phyloP scores from a whole-genome alignment of 2,888 invertebrate genomes.

The Heliconius charithonia region DNA sequence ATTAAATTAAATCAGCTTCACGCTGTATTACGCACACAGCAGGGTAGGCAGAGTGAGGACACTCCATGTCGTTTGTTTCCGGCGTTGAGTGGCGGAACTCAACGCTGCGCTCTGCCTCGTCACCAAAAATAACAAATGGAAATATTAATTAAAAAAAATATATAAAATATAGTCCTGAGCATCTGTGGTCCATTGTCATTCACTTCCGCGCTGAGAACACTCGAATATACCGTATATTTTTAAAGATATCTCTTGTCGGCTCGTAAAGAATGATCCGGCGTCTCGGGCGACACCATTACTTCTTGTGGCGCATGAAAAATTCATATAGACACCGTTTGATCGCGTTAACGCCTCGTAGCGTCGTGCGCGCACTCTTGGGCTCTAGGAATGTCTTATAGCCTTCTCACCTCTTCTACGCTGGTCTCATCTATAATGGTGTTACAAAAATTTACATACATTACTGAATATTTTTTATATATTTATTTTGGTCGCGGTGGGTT shows the following conservation, averaged over 20 bases:
- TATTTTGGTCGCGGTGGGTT: neutral
- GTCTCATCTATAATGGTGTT: slow-evolving; percentile 15
- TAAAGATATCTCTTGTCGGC: slow-evolving; percentile 74
- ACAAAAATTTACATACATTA: slow-evolving; percentile 16
- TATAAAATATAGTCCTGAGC: neutral
- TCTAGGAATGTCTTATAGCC: slow-evolving; percentile 62
- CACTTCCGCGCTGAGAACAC: slow-evolving; percentile 8
- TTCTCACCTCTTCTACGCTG: slow-evolving; percentile 29
- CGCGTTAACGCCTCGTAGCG: slow-evolving; percentile 67
- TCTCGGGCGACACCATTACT: slow-evolving; percentile 78
- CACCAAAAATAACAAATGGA: too few relatives aligned
- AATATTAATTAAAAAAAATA: too few relatives aligned
- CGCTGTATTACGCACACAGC: too few relatives aligned
- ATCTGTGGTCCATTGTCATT: slow-evolving; percentile 8
- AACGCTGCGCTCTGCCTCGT: too few relatives aligned
- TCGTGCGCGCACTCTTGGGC: slow-evolving; percentile 70
- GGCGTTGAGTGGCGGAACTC: too few relatives aligned
- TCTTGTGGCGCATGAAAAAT: slow-evolving; percentile 79
- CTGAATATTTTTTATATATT: neutral
- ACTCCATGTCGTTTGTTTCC: too few relatives aligned
- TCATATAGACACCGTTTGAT: slow-evolving; percentile 75
- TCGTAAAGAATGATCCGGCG: slow-evolving; percentile 82
- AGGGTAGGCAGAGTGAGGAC: too few relatives aligned
- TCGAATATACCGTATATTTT: slow-evolving; percentile 70
- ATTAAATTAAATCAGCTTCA: too few relatives aligned